Evolutionary conservation across 1,140 invertebrate species (phyloP).

Genomic region (Macrobrachium rosenbergii): DNA sequence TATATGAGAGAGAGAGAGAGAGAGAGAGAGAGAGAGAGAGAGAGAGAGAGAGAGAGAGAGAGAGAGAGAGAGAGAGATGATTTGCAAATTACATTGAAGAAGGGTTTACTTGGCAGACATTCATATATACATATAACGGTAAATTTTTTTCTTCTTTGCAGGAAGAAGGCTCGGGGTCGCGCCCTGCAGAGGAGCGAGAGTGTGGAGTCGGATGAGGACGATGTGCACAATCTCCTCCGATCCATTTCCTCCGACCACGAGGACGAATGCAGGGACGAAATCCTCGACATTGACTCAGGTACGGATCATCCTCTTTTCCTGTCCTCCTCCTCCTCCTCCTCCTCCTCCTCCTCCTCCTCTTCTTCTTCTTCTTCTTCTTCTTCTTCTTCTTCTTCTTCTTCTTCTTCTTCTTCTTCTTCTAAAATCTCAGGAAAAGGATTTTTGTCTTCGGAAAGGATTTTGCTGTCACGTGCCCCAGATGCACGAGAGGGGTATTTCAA

Average conservation of each 20-base stretch:
- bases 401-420: not conserved
- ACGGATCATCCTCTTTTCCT: constrained; percentile 8
- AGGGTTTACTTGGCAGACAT: not conserved
- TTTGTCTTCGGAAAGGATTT: not conserved
- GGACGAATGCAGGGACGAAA: constrained; percentile 67
- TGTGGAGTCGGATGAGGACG: constrained; percentile 67
- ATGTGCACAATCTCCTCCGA: constrained; percentile 68
- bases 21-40: no score
- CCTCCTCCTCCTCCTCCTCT: constrained; percentile 16
- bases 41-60: no score
- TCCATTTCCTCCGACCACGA: constrained; percentile 70
- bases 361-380: not conserved
- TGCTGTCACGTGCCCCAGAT: not conserved
- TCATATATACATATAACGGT: not conserved
- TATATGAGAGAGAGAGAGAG: no score
- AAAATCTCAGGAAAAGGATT: not conserved
- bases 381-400: not conserved
- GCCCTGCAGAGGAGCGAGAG: constrained; percentile 47
- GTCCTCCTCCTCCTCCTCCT: not conserved
- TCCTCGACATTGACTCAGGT: constrained; percentile 70
- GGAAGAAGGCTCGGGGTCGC: constrained; percentile 48
- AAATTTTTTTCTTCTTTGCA: not conserved
- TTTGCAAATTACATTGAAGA: no score
- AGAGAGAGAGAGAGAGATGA: no score
- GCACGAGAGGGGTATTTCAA: no score